Conservation (phyloP, 1,140 invertebrate genomes). For the Leptinotarsa defecta region DNA sequence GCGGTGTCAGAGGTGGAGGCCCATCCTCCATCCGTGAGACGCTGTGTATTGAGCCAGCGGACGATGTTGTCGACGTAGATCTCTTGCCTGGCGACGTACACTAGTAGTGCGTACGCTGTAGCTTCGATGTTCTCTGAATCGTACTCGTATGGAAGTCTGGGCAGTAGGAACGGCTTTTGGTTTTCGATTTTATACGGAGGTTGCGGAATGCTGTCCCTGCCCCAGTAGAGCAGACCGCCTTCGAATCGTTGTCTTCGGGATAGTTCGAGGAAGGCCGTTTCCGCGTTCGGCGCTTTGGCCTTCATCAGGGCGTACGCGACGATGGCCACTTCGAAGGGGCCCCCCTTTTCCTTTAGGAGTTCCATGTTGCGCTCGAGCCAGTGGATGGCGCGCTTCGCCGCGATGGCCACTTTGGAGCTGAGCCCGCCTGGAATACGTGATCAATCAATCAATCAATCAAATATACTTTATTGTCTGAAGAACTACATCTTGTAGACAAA, state of each 20-base stretch:
- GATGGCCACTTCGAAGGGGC: slow-evolving; percentile 84
- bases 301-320: slow-evolving; percentile 85
- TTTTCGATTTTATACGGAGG: slow-evolving; percentile 86
- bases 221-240: slow-evolving; percentile 86
- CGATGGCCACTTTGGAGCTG: slow-evolving; percentile 71
- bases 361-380: slow-evolving; percentile 88
- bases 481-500: no score
- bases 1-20: slow-evolving; percentile 90
- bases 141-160: slow-evolving; percentile 83
- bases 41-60: slow-evolving; percentile 89
- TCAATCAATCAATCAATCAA: no score
- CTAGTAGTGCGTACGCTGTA: slow-evolving; percentile 89
- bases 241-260: slow-evolving; percentile 67
- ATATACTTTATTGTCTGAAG: no score
- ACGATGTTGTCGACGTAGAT: slow-evolving; percentile 83
- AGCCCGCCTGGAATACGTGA: slow-evolving; percentile 59
- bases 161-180: slow-evolving; percentile 87
- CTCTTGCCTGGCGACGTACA: slow-evolving; percentile 84
- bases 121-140: slow-evolving; percentile 92
- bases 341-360: slow-evolving; percentile 69
- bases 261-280: slow-evolving; percentile 79
- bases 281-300: slow-evolving; percentile 77
- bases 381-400: slow-evolving; percentile 70
- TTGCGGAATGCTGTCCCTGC: slow-evolving; percentile 73
- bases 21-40: slow-evolving; percentile 91